Evolutionary conservation across 2,888 invertebrate species (phyloP), one percentile per base, ranked within the genome.

Genomic region (Aproaerema taeniolella): DNA sequence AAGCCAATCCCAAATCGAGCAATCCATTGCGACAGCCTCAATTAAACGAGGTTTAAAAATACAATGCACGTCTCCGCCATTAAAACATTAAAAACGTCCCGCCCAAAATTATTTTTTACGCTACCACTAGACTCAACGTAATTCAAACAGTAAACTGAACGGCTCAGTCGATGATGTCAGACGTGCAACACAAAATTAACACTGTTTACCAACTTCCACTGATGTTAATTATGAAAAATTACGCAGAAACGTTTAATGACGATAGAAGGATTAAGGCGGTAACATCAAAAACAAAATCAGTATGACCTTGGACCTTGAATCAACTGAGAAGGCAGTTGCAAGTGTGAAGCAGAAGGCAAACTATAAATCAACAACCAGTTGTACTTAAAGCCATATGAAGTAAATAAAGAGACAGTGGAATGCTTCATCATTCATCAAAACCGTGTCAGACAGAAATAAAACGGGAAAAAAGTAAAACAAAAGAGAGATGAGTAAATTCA

Each of bases 161-260:
- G 50, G 47, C 44, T n/a, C n/a, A n/a, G 41, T 37, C 42, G 54
- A 59, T 79, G 78, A 80, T 74, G 75, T 78, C 77, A 77, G 77
- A 68, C 44, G 32, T 43, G 53, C 63, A 63, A 62, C 56, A 62
- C 50, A 46, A 64, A 72, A 76, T 80, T 77, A 77, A 67, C 68
- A 55, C 54, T 64, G 59, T 64, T 59, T 58, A 56, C 55, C 52
- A 51, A 61, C 56, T 60, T 59, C 50, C 55, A 50, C 49, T 53
- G 57, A 52, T 43, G 55, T 47, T 65, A 72, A 69, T 70, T 59
- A 58, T 32, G 41, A 47, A 41, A 51, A 53, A 54, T 52, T 46
- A 46, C 47, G 52, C 38, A 47, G 36, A 50, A 53, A 49, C 50
- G 52, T 48, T 48, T 45, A 53, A 53, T 47, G 48, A 14, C 47